These are phyloP conservation scores for Deroplatys truncata DNA, from an alignment of 2,888 invertebrate genomes.

Conservation along the genomic window DNA sequence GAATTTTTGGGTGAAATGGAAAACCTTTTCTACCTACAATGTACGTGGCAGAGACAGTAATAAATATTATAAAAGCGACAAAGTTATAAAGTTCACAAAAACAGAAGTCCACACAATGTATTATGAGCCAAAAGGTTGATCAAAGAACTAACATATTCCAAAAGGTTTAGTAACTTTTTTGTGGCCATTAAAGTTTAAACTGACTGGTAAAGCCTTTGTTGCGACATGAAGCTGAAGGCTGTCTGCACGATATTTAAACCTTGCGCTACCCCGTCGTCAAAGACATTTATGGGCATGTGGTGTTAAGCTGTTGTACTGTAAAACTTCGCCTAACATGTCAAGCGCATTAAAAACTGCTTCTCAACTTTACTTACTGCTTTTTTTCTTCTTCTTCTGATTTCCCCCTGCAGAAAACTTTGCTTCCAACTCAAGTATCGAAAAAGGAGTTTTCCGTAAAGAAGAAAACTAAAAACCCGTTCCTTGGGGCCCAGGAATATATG, in stretches of 20 bases:
- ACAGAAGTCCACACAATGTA: no score
- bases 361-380: not conserved
- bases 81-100: no score
- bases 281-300: not conserved
- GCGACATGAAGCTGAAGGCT: not conserved
- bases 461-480: not conserved
- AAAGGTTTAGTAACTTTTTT: not conserved
- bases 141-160: no score
- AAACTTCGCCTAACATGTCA: not conserved
- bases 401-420: not conserved
- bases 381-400: not conserved
- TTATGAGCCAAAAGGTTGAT: no score
- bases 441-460: not conserved
- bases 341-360: not conserved
- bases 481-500: not conserved
- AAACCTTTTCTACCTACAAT: no score
- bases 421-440: not conserved
- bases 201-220: not conserved
- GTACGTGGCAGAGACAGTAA: no score
- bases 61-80: no score
- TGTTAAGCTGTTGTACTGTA: not conserved
- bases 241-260: not conserved
- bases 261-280: not conserved
- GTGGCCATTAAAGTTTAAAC: not conserved
- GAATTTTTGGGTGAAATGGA: no score